These are phyloP conservation scores for Dromius quadrimaculatus DNA, from an alignment of 2,888 invertebrate genomes.

Conservation along the genomic window DNA sequence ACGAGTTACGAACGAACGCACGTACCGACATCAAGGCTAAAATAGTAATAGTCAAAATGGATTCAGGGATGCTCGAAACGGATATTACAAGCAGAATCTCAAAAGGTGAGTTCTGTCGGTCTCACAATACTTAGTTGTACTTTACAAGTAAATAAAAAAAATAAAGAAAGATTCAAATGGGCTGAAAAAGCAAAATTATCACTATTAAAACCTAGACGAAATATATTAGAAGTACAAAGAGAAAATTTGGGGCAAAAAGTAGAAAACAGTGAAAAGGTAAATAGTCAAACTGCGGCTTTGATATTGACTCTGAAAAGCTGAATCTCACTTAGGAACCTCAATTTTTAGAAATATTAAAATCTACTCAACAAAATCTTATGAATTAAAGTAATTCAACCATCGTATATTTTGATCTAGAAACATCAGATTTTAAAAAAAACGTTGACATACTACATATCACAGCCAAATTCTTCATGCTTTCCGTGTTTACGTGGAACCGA, in stretches of 20 bases:
- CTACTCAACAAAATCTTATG: not conserved
- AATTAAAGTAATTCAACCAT: not conserved
- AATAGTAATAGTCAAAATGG: too few species aligned
- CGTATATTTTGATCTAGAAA: not conserved
- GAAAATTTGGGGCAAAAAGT: not conserved
- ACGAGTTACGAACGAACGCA: too few species aligned
- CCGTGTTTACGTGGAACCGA: not conserved
- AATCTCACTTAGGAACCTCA: not conserved
- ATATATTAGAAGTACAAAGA: not conserved
- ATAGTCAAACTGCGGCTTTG: not conserved
- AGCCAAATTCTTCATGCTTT: not conserved
- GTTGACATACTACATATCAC: not conserved
- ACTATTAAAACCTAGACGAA: not conserved
- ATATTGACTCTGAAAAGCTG: not conserved
- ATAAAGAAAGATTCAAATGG: not conserved
- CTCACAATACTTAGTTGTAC: too few species aligned
- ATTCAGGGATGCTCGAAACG: too few species aligned
- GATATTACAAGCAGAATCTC: too few species aligned
- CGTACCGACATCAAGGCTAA: too few species aligned
- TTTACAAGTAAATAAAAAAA: too few species aligned
- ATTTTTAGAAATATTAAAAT: not conserved
- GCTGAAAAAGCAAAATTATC: not conserved
- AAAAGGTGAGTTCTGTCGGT: too few species aligned
- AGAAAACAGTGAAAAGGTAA: not conserved
- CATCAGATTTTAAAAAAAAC: not conserved